phyloP scores from a whole-genome alignment of 1,140 invertebrate genomes.

The Solenopsis invicta region DNA sequence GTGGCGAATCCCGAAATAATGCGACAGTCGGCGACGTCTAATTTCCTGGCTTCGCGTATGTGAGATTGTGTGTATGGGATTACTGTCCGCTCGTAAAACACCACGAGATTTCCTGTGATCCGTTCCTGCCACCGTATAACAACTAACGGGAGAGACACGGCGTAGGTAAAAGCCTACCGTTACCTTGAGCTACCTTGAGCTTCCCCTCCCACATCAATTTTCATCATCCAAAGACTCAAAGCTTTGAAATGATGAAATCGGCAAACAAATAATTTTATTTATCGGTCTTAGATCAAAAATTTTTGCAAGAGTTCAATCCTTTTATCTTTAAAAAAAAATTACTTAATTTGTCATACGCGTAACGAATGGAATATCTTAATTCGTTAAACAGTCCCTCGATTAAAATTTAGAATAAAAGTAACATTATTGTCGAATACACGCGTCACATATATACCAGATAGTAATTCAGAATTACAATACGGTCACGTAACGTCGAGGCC shows the following conservation, averaged over 20 bases:
- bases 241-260: not conserved
- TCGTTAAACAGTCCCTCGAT: not conserved
- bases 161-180: constrained; percentile 33
- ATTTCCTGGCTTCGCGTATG: constrained; percentile 36
- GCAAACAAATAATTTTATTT: not conserved
- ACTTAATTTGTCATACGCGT: not conserved
- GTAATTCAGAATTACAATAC: constrained; percentile 10
- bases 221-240: not conserved
- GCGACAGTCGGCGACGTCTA: constrained; percentile 33
- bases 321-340: not conserved
- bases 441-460: not conserved
- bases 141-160: constrained; percentile 17
- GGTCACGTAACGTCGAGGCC: constrained; percentile 14
- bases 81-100: constrained; percentile 70
- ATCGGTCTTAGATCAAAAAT: not conserved
- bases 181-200: constrained; percentile 36
- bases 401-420: not conserved
- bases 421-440: not conserved
- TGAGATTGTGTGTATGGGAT: constrained; percentile 52
- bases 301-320: not conserved
- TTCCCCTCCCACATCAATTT: constrained; percentile 18
- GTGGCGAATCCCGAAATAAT: constrained; percentile 22
- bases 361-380: not conserved
- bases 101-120: constrained; percentile 69
- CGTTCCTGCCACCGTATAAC: constrained; percentile 59